Evolutionary conservation across 1,140 invertebrate genomes (phyloP).

Genomic region (Philotrypesis tridentata): DNA sequence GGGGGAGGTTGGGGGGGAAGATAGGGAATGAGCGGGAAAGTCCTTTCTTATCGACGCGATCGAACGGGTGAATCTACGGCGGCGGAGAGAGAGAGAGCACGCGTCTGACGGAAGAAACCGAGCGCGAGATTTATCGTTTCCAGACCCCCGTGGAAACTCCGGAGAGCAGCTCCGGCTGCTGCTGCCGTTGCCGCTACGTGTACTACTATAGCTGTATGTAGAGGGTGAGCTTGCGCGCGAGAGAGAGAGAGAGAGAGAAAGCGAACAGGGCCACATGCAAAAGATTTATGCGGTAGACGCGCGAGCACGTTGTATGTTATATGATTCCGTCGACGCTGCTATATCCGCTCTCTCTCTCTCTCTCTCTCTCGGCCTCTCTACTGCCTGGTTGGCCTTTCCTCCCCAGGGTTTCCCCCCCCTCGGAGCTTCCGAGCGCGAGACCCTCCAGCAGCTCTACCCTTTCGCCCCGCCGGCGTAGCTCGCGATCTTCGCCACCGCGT

Average conservation of each 20-base stretch:
- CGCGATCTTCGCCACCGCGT: background rate
- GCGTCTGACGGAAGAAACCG: slow-evolving; percentile 8
- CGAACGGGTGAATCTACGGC: slow-evolving; percentile 29
- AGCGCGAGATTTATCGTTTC: slow-evolving; percentile 50
- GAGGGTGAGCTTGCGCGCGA: background rate
- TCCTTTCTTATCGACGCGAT: slow-evolving; percentile 24
- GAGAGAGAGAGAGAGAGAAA: background rate
- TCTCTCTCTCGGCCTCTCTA: too few species aligned
- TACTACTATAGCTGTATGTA: background rate
- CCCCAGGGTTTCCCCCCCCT: background rate
- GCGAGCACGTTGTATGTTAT: slow-evolving; percentile 11
- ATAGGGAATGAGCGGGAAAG: slow-evolving; percentile 14
- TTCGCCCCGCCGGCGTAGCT: background rate
- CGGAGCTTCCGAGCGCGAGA: background rate
- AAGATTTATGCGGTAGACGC: slow-evolving; percentile 36
- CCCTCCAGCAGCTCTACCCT: background rate
- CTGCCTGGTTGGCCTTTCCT: background rate
- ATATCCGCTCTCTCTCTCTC: background rate
- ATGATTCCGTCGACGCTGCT: slow-evolving; percentile 29
- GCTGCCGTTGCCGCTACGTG: background rate
- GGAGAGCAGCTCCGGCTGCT: background rate
- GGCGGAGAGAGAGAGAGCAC: too few species aligned
- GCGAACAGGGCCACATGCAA: slow-evolving; percentile 44
- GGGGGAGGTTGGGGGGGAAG: slow-evolving; percentile 27
- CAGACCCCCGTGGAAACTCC: slow-evolving; percentile 35